Base-by-base conservation (phyloP, 2,888 invertebrate genomes). In the Agrilus biguttatus region DNA sequence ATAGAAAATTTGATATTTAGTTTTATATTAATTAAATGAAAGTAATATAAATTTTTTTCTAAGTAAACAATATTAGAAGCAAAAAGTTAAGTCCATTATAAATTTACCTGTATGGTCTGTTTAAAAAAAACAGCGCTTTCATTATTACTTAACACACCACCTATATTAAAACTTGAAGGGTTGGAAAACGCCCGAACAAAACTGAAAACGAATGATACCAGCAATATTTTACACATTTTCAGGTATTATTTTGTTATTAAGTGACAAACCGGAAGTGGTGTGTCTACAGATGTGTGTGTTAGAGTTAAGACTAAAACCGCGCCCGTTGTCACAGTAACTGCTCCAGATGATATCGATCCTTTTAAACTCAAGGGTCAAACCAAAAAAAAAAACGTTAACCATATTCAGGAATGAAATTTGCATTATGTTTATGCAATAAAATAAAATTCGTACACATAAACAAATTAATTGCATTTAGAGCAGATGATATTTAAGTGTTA, bases 141-240 rank as follows among this genome's bases (percentile, higher is more conserved):
- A 52, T 81, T 81, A 64, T 81, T 84, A 47, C 88, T 88, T 17
- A 93, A 74, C 2, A 93, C 91, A n/a, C 91, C 92, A 14, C 92
- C 92, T 46, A 93, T 89, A 59, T 88, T 89, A 66, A 84, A 91
- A 52, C 77, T 61, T 6, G 59, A 62, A 3, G 64, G 63, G 54
- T 63, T 63, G 8, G 52, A 45, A 8, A 53, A 51, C 5, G 50
- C 49, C 5, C 41, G 37, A 10, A 47, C 37, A 21, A 43, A 34
- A 14, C 33, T 21, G 33, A 37, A 41, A 14, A 40, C 12, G 42
- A 23, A 34, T 23, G 35, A 33, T 14, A 45, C 14, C 12, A 17
- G 17, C 14, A 28, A 12, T 3, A 17, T 12, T 21, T 23, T 10
- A 39, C 14, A 39, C 41, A 41, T 41, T 41, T 37, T 41, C 10